phyloP scores from a whole-genome alignment of 1,140 invertebrate genomes.

The Gryllus bimaculatus region DNA sequence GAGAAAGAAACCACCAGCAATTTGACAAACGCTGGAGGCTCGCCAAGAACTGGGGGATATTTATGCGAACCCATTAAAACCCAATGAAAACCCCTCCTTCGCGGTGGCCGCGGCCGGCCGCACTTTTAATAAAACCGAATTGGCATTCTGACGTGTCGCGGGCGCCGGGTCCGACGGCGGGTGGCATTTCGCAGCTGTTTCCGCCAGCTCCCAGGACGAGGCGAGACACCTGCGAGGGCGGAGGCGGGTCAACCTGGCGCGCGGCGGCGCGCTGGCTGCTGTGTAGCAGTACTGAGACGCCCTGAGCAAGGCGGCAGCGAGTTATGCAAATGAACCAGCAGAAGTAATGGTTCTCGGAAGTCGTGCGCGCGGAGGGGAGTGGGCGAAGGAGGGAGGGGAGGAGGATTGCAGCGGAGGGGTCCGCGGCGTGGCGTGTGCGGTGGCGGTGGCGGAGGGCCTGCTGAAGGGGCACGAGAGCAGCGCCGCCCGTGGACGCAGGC shows the following conservation, averaged over 20 bases:
- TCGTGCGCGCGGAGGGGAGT: background rate
- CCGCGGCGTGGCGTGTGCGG: too few species aligned
- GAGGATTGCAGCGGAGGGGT: background rate
- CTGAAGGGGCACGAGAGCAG: too few species aligned
- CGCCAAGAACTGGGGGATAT: background rate
- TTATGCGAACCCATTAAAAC: background rate
- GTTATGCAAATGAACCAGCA: background rate
- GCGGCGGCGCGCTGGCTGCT: too few species aligned
- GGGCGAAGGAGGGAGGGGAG: background rate
- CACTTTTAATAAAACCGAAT: background rate
- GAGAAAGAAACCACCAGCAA: background rate
- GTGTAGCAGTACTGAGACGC: background rate
- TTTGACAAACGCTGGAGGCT: background rate
- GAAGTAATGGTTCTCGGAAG: constrained; percentile 3
- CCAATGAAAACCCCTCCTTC: background rate
- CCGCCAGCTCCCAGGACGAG: background rate
- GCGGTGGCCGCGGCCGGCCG: background rate
- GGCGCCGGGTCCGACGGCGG: too few species aligned
- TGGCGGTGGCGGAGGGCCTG: too few species aligned
- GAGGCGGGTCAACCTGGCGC: too few species aligned
- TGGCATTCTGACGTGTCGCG: too few species aligned
- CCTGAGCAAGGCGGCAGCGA: background rate
- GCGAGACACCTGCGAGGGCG: background rate
- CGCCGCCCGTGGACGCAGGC: too few species aligned
- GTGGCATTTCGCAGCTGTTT: background rate